Base-by-base conservation (phyloP, 2,888 invertebrate species). In the Rhagophthalmus giganteus region DNA sequence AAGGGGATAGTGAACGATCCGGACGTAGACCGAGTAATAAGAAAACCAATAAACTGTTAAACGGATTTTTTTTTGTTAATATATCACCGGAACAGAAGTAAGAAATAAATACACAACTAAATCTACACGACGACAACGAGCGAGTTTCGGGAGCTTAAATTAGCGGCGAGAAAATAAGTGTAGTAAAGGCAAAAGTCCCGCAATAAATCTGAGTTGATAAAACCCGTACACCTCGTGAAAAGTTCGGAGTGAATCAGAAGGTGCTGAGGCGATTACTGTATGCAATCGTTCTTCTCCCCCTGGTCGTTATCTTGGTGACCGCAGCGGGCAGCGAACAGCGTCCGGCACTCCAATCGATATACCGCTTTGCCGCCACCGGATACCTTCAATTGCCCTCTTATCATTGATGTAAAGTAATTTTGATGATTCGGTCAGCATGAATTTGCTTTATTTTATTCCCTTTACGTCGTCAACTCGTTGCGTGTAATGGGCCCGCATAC, bases 351-450 rank as follows among this genome's bases (percentile, higher is more conserved):
- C 49, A 53, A 60, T 58, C 60, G 60, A 60, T 60, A 60, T 58
- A 53, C 47, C 47, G 52, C 56, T 49, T 55, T 35, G 49, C 49
- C 53, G 42, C 52, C 50, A 41, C 55, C 57, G 57, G 59, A 59
- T 58, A 59, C 55, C 59, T 59, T 54, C 57, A 59, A 59, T 59
- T 59, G 57, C 57, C 55, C 59, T 55, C 54, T 57, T 57, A 58
- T 55, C 49, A 40, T 28, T 31, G 44, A 45, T 49, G 44, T 40
- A 55, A 55, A 53, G 51, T 53, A 44, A 48, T 51, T 49, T 47
- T 50, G 33, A 52, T 42, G 47, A 51, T 48, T 51, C 35, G 39
- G 45, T 46, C 34, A 11, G 33, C 28, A 27, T 11, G 11, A 28
- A 46, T 46, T 51, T 35, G 30, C 39, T 39, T 20, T 20, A 20